These are phyloP conservation scores for Rallus limicola DNA, from an alignment of 2,113 vertebrate species.

Conservation along the genomic window DNA sequence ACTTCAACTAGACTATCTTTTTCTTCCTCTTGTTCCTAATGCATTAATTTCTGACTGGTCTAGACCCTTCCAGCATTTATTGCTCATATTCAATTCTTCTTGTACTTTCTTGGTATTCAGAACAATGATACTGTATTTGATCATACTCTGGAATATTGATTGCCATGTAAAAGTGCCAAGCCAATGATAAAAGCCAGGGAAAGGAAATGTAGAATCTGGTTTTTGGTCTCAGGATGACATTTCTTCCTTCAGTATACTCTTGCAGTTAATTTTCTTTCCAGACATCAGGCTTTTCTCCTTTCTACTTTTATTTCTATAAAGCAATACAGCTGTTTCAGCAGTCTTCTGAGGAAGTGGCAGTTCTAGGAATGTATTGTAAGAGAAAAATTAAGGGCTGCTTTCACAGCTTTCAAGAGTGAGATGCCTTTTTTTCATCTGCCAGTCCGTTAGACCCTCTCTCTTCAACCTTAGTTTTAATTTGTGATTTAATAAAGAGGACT, in stretches of 20 bases:
- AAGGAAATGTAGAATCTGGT: neutral
- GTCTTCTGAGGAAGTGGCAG: neutral
- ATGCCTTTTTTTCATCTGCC: neutral
- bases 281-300: neutral
- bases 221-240: neutral
- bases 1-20: neutral
- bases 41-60: neutral
- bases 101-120: neutral
- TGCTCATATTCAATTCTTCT: neutral
- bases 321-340: neutral
- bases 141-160: neutral
- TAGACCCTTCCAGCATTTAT: neutral
- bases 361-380: neutral
- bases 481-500: neutral
- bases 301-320: neutral
- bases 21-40: neutral
- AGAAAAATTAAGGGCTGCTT: neutral
- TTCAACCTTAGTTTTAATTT: neutral
- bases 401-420: neutral
- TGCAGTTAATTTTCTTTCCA: slow-evolving; percentile 1
- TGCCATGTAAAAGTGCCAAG: neutral
- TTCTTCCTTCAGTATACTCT: neutral
- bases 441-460: neutral
- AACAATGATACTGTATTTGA: neutral
- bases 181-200: neutral